These are phyloP conservation scores for Elephas maximus DNA, from an alignment of 2,113 vertebrate species.

Conservation along the genomic window DNA sequence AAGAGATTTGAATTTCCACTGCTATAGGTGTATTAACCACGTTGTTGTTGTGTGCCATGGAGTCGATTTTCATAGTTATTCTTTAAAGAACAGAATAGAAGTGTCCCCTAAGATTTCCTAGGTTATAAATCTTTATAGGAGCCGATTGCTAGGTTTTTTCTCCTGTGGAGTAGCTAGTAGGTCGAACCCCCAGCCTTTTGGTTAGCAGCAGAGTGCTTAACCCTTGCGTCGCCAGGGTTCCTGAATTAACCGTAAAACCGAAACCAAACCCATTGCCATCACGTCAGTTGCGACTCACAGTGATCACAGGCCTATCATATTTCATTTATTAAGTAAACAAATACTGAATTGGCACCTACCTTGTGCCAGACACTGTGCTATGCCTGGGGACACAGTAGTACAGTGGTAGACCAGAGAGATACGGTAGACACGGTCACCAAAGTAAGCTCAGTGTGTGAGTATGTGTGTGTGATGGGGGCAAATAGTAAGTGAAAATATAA, in stretches of 20 bases:
- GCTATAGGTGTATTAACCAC: not conserved
- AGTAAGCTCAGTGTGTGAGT: not conserved
- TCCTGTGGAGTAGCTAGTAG: too few species aligned
- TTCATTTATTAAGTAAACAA: not conserved
- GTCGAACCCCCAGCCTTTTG: too few species aligned
- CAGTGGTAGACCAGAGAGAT: too few species aligned
- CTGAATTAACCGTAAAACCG: too few species aligned
- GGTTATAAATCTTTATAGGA: too few species aligned
- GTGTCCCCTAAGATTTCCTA: too few species aligned
- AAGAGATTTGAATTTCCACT: not conserved
- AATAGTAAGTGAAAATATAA: not conserved
- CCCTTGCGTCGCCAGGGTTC: too few species aligned
- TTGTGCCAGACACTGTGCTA: not conserved
- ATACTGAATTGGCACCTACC: not conserved
- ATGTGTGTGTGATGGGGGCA: fast-evolving
- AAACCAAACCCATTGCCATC: too few species aligned
- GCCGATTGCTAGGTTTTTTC: too few species aligned
- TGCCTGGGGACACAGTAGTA: not conserved
- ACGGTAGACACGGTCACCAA: not conserved
- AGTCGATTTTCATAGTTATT: not conserved
- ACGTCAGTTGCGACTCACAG: too few species aligned
- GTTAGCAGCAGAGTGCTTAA: too few species aligned
- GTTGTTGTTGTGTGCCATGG: not conserved
- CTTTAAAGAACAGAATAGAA: not conserved
- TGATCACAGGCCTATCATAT: not conserved